A percentile compares a stretch with the other conserved stretches of the same genome.
Evolutionary conservation across 2,888 invertebrate species (phyloP).

Genomic region (Teinopalpus imperialis): DNA sequence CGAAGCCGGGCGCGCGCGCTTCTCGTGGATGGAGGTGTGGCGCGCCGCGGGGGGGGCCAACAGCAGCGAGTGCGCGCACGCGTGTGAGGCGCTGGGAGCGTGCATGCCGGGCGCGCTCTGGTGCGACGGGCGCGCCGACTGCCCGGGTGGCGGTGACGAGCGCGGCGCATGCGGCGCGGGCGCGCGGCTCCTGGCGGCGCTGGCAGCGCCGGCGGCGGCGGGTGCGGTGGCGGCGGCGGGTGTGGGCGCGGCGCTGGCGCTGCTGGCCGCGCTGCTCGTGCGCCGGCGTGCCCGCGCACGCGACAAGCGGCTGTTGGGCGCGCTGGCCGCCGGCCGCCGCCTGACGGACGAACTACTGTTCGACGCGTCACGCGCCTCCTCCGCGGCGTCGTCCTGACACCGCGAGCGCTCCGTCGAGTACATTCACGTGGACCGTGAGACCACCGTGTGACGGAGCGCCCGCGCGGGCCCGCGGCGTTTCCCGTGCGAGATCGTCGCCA

Average conservation of each 20-base stretch:
- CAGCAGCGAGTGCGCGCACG: constrained; percentile 54
- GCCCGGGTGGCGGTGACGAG: constrained; percentile 88
- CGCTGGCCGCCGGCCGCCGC: constrained; percentile 82
- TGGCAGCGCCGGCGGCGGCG: constrained; percentile 84
- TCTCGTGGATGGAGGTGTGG: constrained; percentile 89
- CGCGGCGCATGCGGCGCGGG: constrained; percentile 54
- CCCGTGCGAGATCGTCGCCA: constrained; percentile 1
- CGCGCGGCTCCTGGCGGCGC: constrained; percentile 81
- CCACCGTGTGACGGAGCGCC: constrained; percentile 89
- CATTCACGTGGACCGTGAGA: constrained; percentile 96
- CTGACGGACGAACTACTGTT: constrained; percentile 87
- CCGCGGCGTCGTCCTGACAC: constrained; percentile 90
- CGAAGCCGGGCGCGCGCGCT: constrained; percentile 89
- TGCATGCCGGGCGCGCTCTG: constrained; percentile 87
- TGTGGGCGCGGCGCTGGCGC: constrained; percentile 72
- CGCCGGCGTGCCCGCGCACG: constrained; percentile 80
- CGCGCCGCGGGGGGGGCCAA: constrained; percentile 75
- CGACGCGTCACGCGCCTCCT: constrained; percentile 81
- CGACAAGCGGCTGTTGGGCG: constrained; percentile 83
- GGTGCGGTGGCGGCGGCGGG: constrained; percentile 57
- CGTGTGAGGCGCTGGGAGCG: constrained; percentile 88
- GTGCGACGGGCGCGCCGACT: constrained; percentile 66
- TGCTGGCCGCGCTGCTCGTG: constrained; percentile 72
- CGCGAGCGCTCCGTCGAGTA: constrained; percentile 95
- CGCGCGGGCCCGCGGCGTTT: constrained; percentile 26